These are phyloP conservation scores for Myocastor coypus DNA, from an alignment of 2,113 vertebrate genomes.

Conservation along the genomic window DNA sequence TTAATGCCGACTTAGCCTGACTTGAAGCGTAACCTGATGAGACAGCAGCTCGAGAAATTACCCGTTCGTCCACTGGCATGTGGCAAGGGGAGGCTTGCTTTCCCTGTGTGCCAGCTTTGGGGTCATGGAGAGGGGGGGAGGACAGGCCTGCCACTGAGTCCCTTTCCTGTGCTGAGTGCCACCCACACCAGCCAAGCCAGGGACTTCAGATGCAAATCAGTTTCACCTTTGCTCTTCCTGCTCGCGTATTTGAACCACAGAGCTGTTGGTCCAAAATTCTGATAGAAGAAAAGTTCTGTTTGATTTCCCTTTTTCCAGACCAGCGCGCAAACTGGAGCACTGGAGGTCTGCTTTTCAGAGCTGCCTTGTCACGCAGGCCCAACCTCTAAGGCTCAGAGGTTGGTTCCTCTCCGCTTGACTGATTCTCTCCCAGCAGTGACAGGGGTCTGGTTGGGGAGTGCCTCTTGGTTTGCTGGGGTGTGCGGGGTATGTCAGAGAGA, in stretches of 20 bases:
- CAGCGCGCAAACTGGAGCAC: background rate
- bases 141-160: background rate
- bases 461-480: background rate
- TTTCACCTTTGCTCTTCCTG: background rate
- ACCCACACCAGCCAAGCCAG: background rate
- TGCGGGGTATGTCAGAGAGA: background rate
- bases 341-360: background rate
- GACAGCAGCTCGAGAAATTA: slow-evolving; percentile 31
- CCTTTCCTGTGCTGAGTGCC: background rate
- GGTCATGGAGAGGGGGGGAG: background rate
- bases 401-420: background rate
- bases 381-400: background rate
- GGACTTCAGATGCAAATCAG: background rate
- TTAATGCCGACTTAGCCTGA: slow-evolving; percentile 30
- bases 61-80: background rate
- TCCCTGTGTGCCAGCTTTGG: background rate
- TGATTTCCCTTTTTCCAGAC: background rate
- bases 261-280: background rate
- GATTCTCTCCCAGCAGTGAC: background rate
- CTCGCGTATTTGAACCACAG: background rate
- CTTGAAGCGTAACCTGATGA: slow-evolving; percentile 43
- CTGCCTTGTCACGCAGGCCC: background rate
- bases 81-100: background rate
- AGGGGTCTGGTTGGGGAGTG: no score
- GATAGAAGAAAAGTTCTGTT: background rate